A percentile compares a stretch with the other conserved stretches of the same genome.
Evolutionary conservation across 64 coral and sea anemone genomes (phyloP).

Genomic region (Dendronephthya gigantea): DNA sequence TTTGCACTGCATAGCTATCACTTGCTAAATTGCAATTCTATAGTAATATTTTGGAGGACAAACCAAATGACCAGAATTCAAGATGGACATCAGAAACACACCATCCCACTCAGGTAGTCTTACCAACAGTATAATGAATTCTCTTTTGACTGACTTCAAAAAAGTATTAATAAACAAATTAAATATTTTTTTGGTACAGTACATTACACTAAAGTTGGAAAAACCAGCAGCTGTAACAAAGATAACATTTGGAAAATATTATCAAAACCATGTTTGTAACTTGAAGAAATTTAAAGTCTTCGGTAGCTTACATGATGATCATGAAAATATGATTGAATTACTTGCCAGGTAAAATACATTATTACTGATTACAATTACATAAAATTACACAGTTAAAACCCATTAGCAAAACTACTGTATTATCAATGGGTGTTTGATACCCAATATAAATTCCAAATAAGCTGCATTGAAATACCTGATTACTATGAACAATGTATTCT

Average conservation of each 20-base stretch:
- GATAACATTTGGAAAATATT: conserved; percentile 88
- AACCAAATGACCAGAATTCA: conserved; percentile 85
- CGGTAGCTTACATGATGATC: conserved; percentile 83
- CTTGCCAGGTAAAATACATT: conserved; percentile 46
- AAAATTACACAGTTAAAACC: too few relatives aligned
- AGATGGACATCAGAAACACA: conserved; percentile 94
- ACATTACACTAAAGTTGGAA: conserved; percentile 70
- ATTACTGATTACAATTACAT: too few relatives aligned
- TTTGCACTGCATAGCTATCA: too few relatives aligned
- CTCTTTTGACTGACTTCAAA: too few relatives aligned
- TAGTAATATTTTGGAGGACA: conserved; percentile 91
- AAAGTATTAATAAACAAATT: too few relatives aligned
- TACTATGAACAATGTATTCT: conserved; percentile 20
- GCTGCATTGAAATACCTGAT: too few relatives aligned
- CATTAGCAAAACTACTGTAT: too few relatives aligned
- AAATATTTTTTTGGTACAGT: conserved; percentile 32
- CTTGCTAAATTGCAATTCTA: too few relatives aligned
- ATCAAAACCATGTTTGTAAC: conserved; percentile 92
- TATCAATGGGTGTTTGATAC: too few relatives aligned
- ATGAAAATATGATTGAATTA: conserved; percentile 63
- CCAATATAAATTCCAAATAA: too few relatives aligned
- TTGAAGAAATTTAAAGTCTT: conserved; percentile 87
- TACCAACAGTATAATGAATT: neutral
- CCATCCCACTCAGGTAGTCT: conserved; percentile 62
- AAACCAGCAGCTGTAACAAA: conserved; percentile 60